Evolutionary conservation across 2,113 vertebrate species (phyloP).

Genomic region (Sclerurus mexicanus): DNA sequence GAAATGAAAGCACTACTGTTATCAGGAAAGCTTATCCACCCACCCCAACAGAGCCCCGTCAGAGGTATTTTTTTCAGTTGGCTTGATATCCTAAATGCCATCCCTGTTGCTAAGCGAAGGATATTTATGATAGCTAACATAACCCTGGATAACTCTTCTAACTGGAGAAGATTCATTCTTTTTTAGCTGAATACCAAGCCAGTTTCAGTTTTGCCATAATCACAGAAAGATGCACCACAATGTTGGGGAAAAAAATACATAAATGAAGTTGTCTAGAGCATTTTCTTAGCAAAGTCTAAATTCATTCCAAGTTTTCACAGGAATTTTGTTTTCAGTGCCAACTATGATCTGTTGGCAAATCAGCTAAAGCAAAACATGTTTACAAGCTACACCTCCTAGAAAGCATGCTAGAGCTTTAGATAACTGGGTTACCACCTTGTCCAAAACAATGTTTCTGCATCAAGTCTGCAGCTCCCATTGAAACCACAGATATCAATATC

Average conservation of each 20-base stretch:
- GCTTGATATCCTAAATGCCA: slow-evolving; percentile 37
- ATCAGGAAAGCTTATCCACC: slow-evolving; percentile 41
- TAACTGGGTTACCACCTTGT: not conserved
- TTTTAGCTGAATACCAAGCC: not conserved
- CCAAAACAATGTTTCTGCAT: not conserved
- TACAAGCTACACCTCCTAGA: not conserved
- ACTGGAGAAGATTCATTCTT: not conserved
- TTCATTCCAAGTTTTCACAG: not conserved
- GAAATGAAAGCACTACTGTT: not conserved
- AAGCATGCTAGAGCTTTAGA: not conserved
- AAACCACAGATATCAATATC: not conserved
- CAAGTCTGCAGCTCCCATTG: not conserved
- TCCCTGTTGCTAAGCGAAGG: slow-evolving; percentile 33
- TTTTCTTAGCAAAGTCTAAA: not conserved
- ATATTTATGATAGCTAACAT: slow-evolving; percentile 31
- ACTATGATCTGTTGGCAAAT: not conserved
- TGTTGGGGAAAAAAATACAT: not conserved
- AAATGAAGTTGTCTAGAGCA: not conserved
- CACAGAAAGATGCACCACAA: not conserved
- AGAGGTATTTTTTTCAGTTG: slow-evolving; percentile 51
- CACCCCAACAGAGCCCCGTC: slow-evolving; percentile 15
- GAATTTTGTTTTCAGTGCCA: not conserved
- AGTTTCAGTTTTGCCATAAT: not conserved
- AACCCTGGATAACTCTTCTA: not conserved
- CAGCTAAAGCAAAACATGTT: not conserved